A percentile compares a stretch with the other conserved stretches of the same genome.
Conservation (phyloP, 30 jellyfish, hydroid and myxozoan genomes). For the Hydra vulgaris region DNA sequence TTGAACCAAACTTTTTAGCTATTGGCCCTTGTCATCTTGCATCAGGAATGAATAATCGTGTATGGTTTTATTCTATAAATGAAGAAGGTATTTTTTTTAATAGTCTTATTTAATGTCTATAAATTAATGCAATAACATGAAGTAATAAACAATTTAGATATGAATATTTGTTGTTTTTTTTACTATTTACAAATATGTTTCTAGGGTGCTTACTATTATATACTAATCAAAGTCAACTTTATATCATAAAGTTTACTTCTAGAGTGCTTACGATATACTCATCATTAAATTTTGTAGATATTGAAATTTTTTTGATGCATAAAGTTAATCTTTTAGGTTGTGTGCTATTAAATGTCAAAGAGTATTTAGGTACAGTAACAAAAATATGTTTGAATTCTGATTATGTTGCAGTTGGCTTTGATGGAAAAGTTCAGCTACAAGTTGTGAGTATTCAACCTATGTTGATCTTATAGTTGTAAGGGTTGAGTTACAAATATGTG, state of each 20-base stretch:
- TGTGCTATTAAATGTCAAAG: conserved; percentile 58
- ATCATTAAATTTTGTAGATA: too few relatives aligned
- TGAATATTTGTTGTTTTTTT: background rate
- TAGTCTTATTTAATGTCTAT: too few relatives aligned
- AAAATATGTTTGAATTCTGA: conserved; percentile 48
- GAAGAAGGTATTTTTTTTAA: conserved; percentile 18
- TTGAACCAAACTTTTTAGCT: conserved; percentile 80
- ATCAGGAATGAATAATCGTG: conserved; percentile 89
- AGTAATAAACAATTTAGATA: background rate
- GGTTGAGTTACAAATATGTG: too few relatives aligned
- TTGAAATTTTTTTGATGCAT: too few relatives aligned
- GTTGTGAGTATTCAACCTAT: conserved; percentile 45
- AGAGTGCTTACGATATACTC: too few relatives aligned
- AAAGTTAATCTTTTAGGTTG: conserved; percentile 43
- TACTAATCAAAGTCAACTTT: too few relatives aligned
- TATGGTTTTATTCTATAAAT: conserved; percentile 60
- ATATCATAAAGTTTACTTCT: too few relatives aligned
- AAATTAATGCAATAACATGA: too few relatives aligned
- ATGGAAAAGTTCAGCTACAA: conserved; percentile 74
- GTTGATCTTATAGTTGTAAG: too few relatives aligned
- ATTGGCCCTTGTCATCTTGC: conserved; percentile 75
- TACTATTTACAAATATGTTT: background rate
- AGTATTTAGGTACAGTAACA: conserved; percentile 62
- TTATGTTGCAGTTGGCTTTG: conserved; percentile 82
- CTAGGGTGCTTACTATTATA: background rate